Conservation (phyloP, 2,113 vertebrate species). For the Ptilonorhynchus violaceus region DNA sequence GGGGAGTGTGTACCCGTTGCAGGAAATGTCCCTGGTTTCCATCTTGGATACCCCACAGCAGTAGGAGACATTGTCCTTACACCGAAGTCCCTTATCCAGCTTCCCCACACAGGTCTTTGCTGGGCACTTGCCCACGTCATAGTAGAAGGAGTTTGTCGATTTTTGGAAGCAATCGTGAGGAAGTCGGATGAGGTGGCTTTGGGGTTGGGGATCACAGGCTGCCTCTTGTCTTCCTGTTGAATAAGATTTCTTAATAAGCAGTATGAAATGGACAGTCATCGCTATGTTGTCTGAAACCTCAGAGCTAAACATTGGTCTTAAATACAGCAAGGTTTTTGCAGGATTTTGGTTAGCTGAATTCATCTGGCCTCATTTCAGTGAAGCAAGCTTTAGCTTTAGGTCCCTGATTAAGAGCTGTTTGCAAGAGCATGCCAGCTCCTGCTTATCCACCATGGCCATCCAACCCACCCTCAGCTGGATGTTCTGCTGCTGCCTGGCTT, state of each 20-base stretch:
- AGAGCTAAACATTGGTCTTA: neutral
- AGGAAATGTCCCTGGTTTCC: conserved; percentile 82
- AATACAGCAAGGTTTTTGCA: neutral
- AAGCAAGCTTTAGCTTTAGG: neutral
- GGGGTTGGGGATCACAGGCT: conserved; percentile 83
- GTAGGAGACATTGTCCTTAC: conserved; percentile 83
- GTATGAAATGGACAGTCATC: neutral
- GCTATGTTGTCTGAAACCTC: neutral
- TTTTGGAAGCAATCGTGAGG: conserved; percentile 95
- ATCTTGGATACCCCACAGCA: conserved; percentile 90
- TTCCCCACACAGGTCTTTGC: conserved; percentile 80
- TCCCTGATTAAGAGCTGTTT: neutral
- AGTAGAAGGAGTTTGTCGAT: conserved; percentile 86
- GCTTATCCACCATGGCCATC: neutral
- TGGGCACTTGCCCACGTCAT: conserved; percentile 88
- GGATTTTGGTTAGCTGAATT: neutral
- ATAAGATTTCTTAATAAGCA: conserved; percentile 26
- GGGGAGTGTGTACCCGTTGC: conserved; percentile 85
- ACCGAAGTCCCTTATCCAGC: conserved; percentile 85
- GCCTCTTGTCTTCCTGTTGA: conserved; percentile 76
- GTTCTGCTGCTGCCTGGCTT: neutral
- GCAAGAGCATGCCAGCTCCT: neutral
- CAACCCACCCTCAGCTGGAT: neutral
- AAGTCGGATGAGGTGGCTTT: conserved; percentile 85
- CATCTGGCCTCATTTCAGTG: neutral